Evolutionary conservation across 1,140 invertebrate species (phyloP), one percentile per base, ranked within the genome.

Genomic region (Bombus sylvicola): DNA sequence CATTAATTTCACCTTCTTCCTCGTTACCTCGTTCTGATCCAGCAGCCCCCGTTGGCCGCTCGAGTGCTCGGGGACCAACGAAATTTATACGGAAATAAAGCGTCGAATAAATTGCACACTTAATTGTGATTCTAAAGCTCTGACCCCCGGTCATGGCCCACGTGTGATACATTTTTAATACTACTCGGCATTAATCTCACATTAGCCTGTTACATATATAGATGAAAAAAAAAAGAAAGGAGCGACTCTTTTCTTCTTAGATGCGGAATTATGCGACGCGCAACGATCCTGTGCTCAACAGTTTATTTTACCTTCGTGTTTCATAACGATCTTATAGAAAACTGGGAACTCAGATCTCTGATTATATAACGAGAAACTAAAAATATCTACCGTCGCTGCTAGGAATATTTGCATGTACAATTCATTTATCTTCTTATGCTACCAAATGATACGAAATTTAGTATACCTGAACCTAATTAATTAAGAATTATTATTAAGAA

Each of bases 141-240:
- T 80, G 62, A 64, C 69, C 66, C 64, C 25, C 68, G 18, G 18
- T 43, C 77, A 28, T 62, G 28, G 28, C 28, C 79, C 66, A 77
- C 71, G 68, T 86, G 87, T 92, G 87, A 92, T 93, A 93, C 89
- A 93, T 92, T 93, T 93, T 93, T 93, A 92, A 93, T 92, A 90
- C 84, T 82, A 76, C 86, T 59, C 88, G 86, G 81, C 87, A 92
- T 93, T 92, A 92, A 93, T 92, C 91, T 90, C 85, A 83, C 92
- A 91, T 93, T 92, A 93, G 87, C 80, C 78, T 64, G 64, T 81
- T 73, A 74, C 62, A 66, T 37, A 74, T 47, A 47, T 47, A 47
- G 43, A 47, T 12, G 34, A 34, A 34, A 72, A 81, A 81, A 82
- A 81, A 53, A 43, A 81, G 34, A 37, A 3, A 37, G 34, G 8